Conservation (phyloP, 2,888 invertebrate genomes). For the Ormyrus nitidulus region DNA sequence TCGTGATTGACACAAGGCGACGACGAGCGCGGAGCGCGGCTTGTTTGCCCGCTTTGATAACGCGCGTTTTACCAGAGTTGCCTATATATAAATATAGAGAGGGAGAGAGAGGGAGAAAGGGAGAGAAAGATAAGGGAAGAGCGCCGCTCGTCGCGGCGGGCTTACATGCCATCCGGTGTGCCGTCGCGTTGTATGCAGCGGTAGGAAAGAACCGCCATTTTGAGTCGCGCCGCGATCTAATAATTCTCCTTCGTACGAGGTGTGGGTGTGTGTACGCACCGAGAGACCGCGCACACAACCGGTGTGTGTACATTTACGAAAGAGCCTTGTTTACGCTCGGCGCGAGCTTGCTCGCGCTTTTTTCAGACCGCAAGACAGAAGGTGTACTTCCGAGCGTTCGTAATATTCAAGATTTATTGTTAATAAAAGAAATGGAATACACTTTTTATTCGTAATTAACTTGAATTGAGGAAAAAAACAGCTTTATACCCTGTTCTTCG, state of each 20-base stretch:
- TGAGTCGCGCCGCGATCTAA: conserved; percentile 23
- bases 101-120: conserved; percentile 13
- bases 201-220: conserved; percentile 15
- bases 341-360: neutral
- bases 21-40: conserved; percentile 22
- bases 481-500: too few species aligned
- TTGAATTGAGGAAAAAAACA: too few species aligned
- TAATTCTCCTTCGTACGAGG: neutral
- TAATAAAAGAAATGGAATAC: too few species aligned
- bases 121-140: neutral
- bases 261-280: too few species aligned
- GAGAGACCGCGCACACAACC: too few species aligned
- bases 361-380: neutral
- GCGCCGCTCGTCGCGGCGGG: neutral
- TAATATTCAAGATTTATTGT: too few species aligned
- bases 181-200: conserved; percentile 35
- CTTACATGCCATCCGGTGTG: conserved; percentile 31
- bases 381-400: too few species aligned
- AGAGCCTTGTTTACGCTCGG: too few species aligned
- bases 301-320: too few species aligned
- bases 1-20: conserved; percentile 58
- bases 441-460: too few species aligned
- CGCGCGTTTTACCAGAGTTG: conserved; percentile 1
- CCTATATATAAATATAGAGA: neutral
- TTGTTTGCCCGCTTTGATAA: conserved; percentile 46